Evolutionary conservation across 2,888 invertebrate genomes (phyloP).

Genomic region (Nineta flava): DNA sequence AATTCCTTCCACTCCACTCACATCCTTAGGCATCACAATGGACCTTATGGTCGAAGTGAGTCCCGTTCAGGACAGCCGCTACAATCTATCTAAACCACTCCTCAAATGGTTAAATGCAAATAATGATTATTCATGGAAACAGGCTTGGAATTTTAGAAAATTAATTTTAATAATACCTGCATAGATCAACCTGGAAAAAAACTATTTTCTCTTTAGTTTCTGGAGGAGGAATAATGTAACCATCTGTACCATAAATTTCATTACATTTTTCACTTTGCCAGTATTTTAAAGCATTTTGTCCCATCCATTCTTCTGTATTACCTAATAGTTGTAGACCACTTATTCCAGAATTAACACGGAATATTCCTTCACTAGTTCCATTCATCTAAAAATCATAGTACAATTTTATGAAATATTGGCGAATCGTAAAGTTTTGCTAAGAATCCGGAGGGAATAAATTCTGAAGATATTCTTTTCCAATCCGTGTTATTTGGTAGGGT

Average conservation of each 20-base stretch:
- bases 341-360: slow-evolving; percentile 35
- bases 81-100: no score
- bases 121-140: neutral
- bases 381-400: slow-evolving; percentile 35
- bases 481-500: no score
- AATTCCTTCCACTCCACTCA: no score
- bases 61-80: no score
- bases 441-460: no score
- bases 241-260: slow-evolving; percentile 36
- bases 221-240: slow-evolving; percentile 36
- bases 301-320: slow-evolving; percentile 30
- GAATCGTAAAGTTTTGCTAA: neutral
- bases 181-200: slow-evolving; percentile 37
- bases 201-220: slow-evolving; percentile 27
- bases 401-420: neutral
- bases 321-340: slow-evolving; percentile 32
- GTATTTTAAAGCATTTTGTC: slow-evolving; percentile 22
- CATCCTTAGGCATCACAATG: no score
- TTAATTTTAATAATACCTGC: no score
- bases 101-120: neutral
- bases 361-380: slow-evolving; percentile 34
- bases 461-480: no score
- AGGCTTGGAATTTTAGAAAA: no score
- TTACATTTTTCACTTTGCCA: slow-evolving; percentile 34
- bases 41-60: no score